Conservation (phyloP, 2,797 vertebrate genomes). For the Periophthalmus magnuspinnatus region DNA sequence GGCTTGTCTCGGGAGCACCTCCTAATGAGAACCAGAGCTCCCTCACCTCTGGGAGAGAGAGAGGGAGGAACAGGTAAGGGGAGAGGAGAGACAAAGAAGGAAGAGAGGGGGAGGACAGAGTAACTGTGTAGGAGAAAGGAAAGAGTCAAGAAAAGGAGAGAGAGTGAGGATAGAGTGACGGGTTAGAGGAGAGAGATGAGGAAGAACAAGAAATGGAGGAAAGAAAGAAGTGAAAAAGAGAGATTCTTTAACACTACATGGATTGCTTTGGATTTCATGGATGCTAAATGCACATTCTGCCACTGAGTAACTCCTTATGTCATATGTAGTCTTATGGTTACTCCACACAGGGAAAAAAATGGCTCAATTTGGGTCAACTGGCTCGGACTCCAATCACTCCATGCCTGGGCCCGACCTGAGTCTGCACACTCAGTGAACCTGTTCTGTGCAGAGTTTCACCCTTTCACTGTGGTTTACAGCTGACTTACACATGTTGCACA, state of each 20-base stretch:
- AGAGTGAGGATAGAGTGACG: background rate
- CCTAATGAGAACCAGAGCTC: conserved; percentile 74
- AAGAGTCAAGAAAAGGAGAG: background rate
- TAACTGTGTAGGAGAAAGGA: background rate
- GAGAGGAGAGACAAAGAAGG: no score
- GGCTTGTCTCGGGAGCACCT: conserved; percentile 76
- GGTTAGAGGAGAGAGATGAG: background rate
- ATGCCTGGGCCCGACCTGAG: no score
- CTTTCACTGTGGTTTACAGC: no score
- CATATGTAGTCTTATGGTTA: background rate
- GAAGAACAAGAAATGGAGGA: no score
- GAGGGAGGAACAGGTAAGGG: background rate
- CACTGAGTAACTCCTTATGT: background rate
- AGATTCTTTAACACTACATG: background rate
- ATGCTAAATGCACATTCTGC: background rate
- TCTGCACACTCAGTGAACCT: no score
- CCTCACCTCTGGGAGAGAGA: background rate
- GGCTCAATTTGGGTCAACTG: background rate
- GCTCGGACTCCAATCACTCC: no score
- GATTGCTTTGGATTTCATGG: background rate
- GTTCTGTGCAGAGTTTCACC: no score
- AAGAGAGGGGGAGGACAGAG: background rate
- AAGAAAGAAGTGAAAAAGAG: background rate
- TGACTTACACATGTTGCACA: no score
- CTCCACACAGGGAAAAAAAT: background rate